Evolutionary conservation across 2,797 vertebrate species (phyloP).

Genomic region (Melanotaenia parkinsoni): DNA sequence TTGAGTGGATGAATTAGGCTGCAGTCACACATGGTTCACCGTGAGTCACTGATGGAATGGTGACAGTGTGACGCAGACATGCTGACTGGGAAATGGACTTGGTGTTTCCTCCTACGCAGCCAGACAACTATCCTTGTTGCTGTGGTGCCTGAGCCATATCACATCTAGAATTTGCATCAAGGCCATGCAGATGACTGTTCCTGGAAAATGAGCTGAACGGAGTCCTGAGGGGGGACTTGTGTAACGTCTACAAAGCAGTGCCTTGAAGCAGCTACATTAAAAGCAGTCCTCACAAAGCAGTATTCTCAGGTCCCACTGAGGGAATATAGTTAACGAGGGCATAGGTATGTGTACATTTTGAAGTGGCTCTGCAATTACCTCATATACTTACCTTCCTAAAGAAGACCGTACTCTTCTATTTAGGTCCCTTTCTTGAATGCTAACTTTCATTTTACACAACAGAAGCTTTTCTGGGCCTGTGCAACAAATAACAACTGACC

Average conservation of each 20-base stretch:
- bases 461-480: conserved; percentile 7
- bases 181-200: conserved; percentile 42
- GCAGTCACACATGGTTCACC: conserved; percentile 55
- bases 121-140: conserved; percentile 43
- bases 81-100: conserved; percentile 52
- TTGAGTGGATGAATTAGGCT: conserved; percentile 37
- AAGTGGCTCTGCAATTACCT: conserved; percentile 55
- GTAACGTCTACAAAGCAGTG: conserved; percentile 70
- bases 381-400: conserved; percentile 29
- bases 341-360: conserved; percentile 57
- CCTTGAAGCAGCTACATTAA: conserved; percentile 65
- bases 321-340: conserved; percentile 53
- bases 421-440: conserved; percentile 19
- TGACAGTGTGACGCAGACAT: conserved; percentile 49
- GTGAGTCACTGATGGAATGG: conserved; percentile 63
- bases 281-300: conserved; percentile 62
- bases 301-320: conserved; percentile 54
- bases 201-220: conserved; percentile 49
- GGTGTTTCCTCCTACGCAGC: conserved; percentile 54
- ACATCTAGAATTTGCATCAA: conserved; percentile 52
- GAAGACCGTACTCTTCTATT: conserved; percentile 19
- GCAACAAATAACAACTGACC: conserved; percentile 13
- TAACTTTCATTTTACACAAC: conserved; percentile 36
- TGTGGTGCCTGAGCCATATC: conserved; percentile 25
- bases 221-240: conserved; percentile 51